Conservation (phyloP, 2,797 vertebrate genomes). For the Hydrophis major region DNA sequence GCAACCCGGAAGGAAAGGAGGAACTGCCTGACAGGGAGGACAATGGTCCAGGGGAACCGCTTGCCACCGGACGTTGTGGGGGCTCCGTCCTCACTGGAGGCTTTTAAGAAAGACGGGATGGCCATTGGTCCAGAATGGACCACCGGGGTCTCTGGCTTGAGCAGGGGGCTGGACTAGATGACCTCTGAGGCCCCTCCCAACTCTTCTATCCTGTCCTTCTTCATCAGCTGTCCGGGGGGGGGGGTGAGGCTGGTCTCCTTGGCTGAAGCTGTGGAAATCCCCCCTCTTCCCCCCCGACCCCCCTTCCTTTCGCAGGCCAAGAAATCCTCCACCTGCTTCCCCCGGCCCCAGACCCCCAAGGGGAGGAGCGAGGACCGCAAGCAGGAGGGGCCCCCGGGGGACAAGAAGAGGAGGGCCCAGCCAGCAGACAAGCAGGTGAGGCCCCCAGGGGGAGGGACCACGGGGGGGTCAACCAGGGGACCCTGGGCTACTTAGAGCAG, state of each 20-base stretch:
- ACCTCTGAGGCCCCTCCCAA: not conserved
- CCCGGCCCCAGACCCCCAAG: conserved; percentile 83
- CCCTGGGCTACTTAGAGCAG: not conserved
- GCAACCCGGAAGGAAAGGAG: no score
- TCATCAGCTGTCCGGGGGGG: not conserved
- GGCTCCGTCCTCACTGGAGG: no score
- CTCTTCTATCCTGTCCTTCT: not conserved
- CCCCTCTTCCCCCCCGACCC: not conserved
- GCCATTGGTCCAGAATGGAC: no score
- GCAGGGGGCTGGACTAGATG: not conserved
- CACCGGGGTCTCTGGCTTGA: not conserved
- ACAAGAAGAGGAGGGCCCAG: conserved; percentile 42
- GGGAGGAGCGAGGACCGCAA: conserved; percentile 69
- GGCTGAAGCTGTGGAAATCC: fast-evolving
- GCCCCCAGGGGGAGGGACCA: not conserved
- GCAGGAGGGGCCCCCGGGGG: conserved; percentile 27
- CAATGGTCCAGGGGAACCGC: no score
- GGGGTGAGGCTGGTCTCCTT: no score
- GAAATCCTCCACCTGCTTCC: conserved; percentile 84
- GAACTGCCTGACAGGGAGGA: no score
- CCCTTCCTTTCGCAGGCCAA: conserved; percentile 65
- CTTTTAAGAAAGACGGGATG: no score
- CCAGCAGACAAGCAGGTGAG: conserved; percentile 76
- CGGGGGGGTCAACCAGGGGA: not conserved
- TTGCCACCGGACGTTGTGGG: no score